A percentile compares a stretch with the other conserved stretches of the same genome.
phyloP scores from a whole-genome alignment of 2,797 vertebrate species.

The Rallus crepitans region DNA sequence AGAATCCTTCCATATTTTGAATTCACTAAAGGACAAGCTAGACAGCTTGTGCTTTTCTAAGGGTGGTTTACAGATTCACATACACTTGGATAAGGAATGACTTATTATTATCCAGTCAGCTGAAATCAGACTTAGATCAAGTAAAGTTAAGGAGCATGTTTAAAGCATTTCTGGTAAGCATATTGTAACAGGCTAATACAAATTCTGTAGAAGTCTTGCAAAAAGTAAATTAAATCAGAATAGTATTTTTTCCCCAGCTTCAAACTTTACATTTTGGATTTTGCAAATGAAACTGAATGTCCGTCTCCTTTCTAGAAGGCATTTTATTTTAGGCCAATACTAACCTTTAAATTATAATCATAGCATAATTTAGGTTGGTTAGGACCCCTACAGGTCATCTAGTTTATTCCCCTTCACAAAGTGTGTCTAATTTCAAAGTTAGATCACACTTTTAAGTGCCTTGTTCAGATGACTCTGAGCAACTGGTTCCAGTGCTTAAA shows the following conservation, averaged over 20 bases:
- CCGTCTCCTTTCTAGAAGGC: background rate
- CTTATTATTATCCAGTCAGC: background rate
- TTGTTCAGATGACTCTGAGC: background rate
- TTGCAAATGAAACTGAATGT: background rate
- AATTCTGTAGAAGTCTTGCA: background rate
- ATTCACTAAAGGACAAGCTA: background rate
- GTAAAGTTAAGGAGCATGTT: background rate
- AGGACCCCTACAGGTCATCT: background rate
- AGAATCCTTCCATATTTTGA: background rate
- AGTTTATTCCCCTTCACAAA: background rate
- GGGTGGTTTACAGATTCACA: background rate
- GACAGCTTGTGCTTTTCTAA: background rate
- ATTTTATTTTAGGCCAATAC: background rate
- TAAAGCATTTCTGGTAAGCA: background rate
- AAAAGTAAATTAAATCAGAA: background rate
- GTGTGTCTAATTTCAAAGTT: constrained; percentile 5
- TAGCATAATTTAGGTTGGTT: background rate
- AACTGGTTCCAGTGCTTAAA: background rate
- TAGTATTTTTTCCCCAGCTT: background rate
- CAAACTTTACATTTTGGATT: background rate
- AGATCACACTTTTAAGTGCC: background rate
- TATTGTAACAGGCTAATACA: background rate
- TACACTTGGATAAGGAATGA: background rate
- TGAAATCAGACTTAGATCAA: background rate
- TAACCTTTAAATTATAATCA: constrained; percentile 12